These are phyloP conservation scores for Caranx ignobilis DNA, from an alignment of 2,113 vertebrate genomes.

Conservation along the genomic window DNA sequence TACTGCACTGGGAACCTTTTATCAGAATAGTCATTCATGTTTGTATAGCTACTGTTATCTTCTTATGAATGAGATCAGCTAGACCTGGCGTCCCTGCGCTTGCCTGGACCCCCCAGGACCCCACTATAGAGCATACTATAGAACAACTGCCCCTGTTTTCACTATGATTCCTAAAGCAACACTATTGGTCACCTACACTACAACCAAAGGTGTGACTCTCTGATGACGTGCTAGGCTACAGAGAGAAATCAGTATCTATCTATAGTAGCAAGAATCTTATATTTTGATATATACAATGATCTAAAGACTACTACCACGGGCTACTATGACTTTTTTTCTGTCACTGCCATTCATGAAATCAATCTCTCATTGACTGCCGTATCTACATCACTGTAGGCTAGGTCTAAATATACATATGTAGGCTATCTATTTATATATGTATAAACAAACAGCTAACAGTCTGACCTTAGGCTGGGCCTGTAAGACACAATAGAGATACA, in stretches of 20 bases:
- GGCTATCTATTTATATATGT: neutral
- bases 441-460: constrained; percentile 12
- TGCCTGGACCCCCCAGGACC: neutral
- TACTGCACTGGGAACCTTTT: neutral
- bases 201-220: neutral
- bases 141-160: neutral
- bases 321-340: constrained; percentile 23
- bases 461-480: constrained; percentile 57
- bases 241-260: neutral
- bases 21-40: constrained; percentile 14
- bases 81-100: neutral
- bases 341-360: constrained; percentile 74
- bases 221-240: neutral
- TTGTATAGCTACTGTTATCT: neutral
- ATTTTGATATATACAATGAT: neutral
- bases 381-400: constrained; percentile 26
- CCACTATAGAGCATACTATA: neutral
- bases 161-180: constrained; percentile 14
- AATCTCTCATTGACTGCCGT: constrained; percentile 43
- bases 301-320: constrained; percentile 6
- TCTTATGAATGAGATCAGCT: constrained; percentile 54
- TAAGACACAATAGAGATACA: constrained; percentile 33
- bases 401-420: neutral
- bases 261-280: neutral
- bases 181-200: neutral